phyloP scores from a whole-genome alignment of 2,113 vertebrate species.

The Jacana jacana region DNA sequence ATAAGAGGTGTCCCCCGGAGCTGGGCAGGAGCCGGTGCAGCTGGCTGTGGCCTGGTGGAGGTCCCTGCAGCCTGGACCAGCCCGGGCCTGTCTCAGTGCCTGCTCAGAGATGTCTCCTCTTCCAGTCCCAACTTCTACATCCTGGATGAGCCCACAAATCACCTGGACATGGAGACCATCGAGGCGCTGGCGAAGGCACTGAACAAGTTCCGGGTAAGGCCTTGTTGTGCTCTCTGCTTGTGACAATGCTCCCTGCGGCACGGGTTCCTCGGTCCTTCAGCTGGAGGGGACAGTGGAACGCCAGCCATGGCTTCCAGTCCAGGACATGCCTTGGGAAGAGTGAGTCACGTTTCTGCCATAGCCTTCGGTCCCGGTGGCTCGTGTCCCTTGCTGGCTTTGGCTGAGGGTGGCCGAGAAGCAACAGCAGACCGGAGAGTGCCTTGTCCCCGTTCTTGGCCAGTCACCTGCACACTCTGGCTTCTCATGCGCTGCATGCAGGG shows the following conservation, averaged over 20 bases:
- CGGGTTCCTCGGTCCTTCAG: not conserved
- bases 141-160: constrained; percentile 96
- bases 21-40: not conserved
- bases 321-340: not conserved
- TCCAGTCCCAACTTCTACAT: constrained; percentile 97
- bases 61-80: not conserved
- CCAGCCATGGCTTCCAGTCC: not conserved
- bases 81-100: not conserved
- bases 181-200: constrained; percentile 92
- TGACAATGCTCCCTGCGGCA: not conserved
- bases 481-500: accelerated
- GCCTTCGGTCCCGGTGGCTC: not conserved
- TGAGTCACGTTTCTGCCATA: not conserved
- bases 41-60: not conserved
- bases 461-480: not conserved
- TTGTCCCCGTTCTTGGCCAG: not conserved
- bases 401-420: not conserved
- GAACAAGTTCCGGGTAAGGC: constrained; percentile 87
- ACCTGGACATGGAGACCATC: constrained; percentile 98
- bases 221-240: not conserved
- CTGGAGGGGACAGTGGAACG: not conserved
- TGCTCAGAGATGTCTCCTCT: constrained; percentile 2
- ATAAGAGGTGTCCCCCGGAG: not conserved
- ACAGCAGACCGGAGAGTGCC: not conserved
- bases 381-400: not conserved